These are phyloP conservation scores for rabbit (Oryctolagus cuniculus) DNA, from an alignment of 2,113 vertebrate genomes.

Conservation along the genomic window mOryCun1.1 NC_091433.1:183105501-183106000, in stretches of 20 bases:
- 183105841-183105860: neutral
- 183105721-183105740: neutral
- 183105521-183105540: too few species aligned
- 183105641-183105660: neutral
- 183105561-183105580: too few species aligned
- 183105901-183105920: neutral
- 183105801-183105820: neutral
- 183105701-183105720: neutral
- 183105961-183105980: neutral
- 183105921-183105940: neutral
- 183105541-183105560: too few species aligned
- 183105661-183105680: too few species aligned
- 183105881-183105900: neutral
- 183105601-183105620: too few species aligned
- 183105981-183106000: neutral
- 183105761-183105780: neutral
- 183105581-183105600: too few species aligned
- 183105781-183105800: neutral
- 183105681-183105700: neutral
- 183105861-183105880: neutral
- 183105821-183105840: conserved; percentile 1
- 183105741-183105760: neutral
- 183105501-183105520: too few species aligned
- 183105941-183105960: neutral
- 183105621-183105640: too few species aligned